A percentile compares a stretch with the other conserved stretches of the same genome.
Conservation (phyloP, 2,888 invertebrate species). For the Notocelia uddmanniana region DNA sequence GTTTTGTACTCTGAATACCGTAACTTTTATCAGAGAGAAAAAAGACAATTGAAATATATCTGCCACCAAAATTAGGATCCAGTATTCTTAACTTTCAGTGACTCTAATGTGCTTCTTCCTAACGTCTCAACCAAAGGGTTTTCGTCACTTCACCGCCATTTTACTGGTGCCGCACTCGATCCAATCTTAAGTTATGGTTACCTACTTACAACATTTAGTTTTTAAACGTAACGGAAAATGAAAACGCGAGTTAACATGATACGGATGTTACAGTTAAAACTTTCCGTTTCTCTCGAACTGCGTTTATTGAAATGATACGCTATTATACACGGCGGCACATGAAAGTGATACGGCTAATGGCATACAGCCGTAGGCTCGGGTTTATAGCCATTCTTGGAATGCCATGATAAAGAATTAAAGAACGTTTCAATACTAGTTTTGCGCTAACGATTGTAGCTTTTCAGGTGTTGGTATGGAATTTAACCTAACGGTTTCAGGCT, state of each 20-base stretch:
- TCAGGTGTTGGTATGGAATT: background rate
- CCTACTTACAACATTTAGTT: background rate
- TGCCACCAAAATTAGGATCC: no score
- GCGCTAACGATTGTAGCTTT: background rate
- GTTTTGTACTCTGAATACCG: no score
- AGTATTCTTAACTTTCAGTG: no score
- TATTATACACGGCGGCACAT: constrained; percentile 18
- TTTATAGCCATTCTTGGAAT: constrained; percentile 4
- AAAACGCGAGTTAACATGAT: constrained; percentile 19
- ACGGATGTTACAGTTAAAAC: constrained; percentile 12
- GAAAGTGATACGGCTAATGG: constrained; percentile 20
- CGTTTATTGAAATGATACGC: constrained; percentile 24
- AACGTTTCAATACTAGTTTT: background rate
- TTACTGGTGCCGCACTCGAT: no score
- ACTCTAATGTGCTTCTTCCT: no score
- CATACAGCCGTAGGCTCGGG: background rate
- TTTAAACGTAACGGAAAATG: background rate
- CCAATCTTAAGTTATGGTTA: background rate
- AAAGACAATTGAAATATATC: no score
- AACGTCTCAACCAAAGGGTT: no score
- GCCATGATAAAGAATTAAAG: background rate
- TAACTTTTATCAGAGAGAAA: no score
- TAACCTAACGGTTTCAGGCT: no score
- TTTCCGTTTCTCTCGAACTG: constrained; percentile 38
- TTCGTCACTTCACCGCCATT: no score